Conservation (phyloP, 1,140 invertebrate species). For the Bombus soroeensis region DNA sequence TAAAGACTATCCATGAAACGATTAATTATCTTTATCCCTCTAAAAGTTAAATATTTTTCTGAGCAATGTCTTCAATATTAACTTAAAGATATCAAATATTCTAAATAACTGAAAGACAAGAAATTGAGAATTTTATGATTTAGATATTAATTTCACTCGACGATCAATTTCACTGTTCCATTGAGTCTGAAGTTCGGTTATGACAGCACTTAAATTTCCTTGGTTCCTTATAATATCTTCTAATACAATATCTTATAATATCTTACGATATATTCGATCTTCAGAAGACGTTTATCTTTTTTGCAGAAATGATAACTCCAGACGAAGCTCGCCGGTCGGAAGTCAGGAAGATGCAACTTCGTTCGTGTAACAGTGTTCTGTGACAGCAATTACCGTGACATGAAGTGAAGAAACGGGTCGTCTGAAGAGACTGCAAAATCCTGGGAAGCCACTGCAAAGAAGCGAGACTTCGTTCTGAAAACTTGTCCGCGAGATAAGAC, state of each 20-base stretch:
- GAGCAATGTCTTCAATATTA: background rate
- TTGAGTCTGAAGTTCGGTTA: background rate
- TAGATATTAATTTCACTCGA: background rate
- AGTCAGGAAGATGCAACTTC: constrained; percentile 48
- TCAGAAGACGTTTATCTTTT: constrained; percentile 17
- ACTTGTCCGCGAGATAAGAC: constrained; percentile 30
- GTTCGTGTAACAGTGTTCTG: constrained; percentile 53
- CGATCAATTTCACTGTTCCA: background rate
- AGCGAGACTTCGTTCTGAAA: constrained; percentile 28
- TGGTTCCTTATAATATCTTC: background rate
- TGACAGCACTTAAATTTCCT: background rate
- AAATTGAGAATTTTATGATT: background rate
- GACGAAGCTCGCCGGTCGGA: constrained; percentile 32
- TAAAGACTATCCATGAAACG: background rate
- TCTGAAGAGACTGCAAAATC: constrained; percentile 36
- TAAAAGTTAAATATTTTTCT: background rate
- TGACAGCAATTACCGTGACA: constrained; percentile 62
- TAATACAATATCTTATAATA: no score
- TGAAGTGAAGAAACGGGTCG: constrained; percentile 51
- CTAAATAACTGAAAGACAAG: background rate
- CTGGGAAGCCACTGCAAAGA: constrained; percentile 31
- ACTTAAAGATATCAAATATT: background rate
- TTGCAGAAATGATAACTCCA: constrained; percentile 59
- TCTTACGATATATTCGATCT: background rate
- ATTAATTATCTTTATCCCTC: background rate